phyloP scores from a whole-genome alignment of 2,888 invertebrate species.

The Selenia dentaria region DNA sequence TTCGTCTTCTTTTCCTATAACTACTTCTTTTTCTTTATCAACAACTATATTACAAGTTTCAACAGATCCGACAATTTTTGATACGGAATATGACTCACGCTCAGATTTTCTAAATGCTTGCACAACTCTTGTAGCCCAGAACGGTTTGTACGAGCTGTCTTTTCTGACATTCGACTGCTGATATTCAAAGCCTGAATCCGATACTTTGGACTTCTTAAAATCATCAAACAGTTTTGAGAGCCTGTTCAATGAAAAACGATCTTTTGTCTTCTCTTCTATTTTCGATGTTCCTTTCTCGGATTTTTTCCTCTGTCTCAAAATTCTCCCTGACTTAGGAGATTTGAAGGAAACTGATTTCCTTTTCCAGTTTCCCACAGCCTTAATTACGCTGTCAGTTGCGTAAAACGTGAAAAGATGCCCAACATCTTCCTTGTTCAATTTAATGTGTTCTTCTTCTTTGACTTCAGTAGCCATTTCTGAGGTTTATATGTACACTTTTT shows the following conservation, averaged over 20 bases:
- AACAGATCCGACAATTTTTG: slow-evolving; percentile 3
- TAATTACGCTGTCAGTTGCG: slow-evolving; percentile 40
- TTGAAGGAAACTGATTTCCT: slow-evolving; percentile 64
- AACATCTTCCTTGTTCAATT: slow-evolving; percentile 59
- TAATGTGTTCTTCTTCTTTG: slow-evolving; percentile 54
- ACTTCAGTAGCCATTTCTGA: slow-evolving; percentile 59
- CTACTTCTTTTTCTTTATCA: slow-evolving; percentile 6
- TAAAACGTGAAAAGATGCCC: slow-evolving; percentile 56
- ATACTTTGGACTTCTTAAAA: slow-evolving; percentile 62
- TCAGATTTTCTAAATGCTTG: slow-evolving; percentile 32
- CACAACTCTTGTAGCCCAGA: slow-evolving; percentile 66
- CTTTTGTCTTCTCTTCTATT: slow-evolving; percentile 25
- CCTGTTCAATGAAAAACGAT: slow-evolving; percentile 45
- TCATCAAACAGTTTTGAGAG: slow-evolving; percentile 57
- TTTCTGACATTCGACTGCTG: slow-evolving; percentile 58
- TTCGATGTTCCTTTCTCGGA: slow-evolving; percentile 16
- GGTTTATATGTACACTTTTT: slow-evolving; percentile 12
- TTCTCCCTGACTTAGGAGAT: slow-evolving; percentile 66
- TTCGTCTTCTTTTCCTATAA: slow-evolving; percentile 30
- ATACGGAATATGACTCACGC: slow-evolving; percentile 14
- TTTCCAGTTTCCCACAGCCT: slow-evolving; percentile 57
- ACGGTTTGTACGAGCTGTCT: slow-evolving; percentile 63
- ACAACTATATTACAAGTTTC: background rate
- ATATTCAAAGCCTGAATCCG: slow-evolving; percentile 67
- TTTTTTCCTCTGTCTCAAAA: slow-evolving; percentile 45